Conservation (phyloP, 2,797 vertebrate species). For the Pipistrellus pygmaeus region DNA sequence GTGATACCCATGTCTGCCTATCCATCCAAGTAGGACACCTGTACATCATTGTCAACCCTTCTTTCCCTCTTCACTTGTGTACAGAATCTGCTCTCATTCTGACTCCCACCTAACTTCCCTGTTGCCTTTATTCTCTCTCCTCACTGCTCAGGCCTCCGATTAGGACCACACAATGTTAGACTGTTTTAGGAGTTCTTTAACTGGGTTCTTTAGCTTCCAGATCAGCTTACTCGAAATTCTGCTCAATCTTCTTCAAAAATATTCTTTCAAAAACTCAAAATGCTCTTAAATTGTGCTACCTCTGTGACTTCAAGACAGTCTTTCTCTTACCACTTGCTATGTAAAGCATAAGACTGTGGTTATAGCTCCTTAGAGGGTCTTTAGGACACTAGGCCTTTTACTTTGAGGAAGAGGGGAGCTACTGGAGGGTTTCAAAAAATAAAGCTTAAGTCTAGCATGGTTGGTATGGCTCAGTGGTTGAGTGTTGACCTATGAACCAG, state of each 20-base stretch:
- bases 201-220: background rate
- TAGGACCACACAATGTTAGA: background rate
- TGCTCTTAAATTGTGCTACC: background rate
- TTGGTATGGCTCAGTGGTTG: too few species aligned
- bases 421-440: too few species aligned
- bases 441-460: too few species aligned
- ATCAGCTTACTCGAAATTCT: background rate
- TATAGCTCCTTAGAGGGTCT: too few species aligned
- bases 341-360: background rate
- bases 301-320: background rate
- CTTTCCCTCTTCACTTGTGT: background rate
- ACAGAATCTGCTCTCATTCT: background rate
- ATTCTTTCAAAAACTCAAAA: background rate
- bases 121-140: background rate
- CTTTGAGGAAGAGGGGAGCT: too few species aligned
- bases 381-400: too few species aligned
- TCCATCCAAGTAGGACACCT: background rate
- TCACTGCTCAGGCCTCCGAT: background rate
- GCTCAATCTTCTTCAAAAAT: background rate
- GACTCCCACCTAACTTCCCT: background rate
- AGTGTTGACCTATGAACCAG: too few species aligned
- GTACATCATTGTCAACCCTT: background rate
- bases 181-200: background rate
- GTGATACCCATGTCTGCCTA: background rate
- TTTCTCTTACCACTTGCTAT: background rate